A percentile compares a stretch with the other conserved stretches of the same genome.
Evolutionary conservation across 92 coral and sea anemone species (phyloP).

Genomic region (Scolanthus callimorphus): DNA sequence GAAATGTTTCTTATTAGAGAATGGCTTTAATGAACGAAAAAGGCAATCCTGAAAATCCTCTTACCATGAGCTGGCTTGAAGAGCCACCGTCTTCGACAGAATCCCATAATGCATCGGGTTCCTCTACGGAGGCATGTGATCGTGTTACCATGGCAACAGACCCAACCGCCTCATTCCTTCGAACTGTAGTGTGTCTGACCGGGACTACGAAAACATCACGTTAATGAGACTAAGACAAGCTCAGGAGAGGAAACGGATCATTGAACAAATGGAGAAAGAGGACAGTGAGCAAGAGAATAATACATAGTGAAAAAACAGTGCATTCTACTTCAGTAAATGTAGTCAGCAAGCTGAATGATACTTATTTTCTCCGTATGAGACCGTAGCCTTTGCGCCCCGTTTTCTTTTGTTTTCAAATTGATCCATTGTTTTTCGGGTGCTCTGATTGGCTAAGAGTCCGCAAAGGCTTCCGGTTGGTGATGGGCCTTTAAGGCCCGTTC

Average conservation of each 20-base stretch:
- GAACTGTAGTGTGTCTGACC: conserved; percentile 17
- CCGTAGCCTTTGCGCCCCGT: no score
- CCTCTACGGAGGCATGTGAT: background rate
- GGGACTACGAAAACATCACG: conserved; percentile 85
- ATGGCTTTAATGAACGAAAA: conserved; percentile 69
- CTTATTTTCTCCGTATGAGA: no score
- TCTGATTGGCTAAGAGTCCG: no score
- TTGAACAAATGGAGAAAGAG: conserved; percentile 76
- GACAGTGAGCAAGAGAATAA: conserved; percentile 24
- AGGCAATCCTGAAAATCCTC: conserved; percentile 79
- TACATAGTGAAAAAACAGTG: no score
- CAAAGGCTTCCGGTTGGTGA: no score
- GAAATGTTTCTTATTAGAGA: conserved; percentile 29
- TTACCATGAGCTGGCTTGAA: conserved; percentile 74
- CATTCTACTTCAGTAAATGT: no score
- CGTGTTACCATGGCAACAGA: background rate
- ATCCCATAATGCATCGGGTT: background rate
- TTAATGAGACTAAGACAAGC: conserved; percentile 94
- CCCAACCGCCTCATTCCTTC: conserved; percentile 6
- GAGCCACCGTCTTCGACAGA: conserved; percentile 6
- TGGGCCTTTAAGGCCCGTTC: no score
- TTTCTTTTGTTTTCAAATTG: no score
- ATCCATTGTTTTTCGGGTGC: no score
- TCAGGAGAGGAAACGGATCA: conserved; percentile 86
- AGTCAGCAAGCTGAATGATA: no score